These are phyloP conservation scores for Enoplosus armatus DNA, from an alignment of 2,797 vertebrate genomes.

Conservation along the genomic window DNA sequence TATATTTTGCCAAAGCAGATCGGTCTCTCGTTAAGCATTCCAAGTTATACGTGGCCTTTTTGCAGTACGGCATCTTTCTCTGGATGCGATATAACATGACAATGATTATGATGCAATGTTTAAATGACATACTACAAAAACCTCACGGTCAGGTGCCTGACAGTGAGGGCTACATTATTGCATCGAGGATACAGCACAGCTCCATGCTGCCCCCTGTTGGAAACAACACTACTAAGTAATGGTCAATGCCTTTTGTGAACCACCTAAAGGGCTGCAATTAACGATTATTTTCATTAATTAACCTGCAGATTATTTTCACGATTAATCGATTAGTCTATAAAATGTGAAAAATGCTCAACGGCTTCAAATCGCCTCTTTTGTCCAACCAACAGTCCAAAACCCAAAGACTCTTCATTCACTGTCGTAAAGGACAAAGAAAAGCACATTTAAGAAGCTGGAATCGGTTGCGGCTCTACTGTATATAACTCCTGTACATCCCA, in stretches of 20 bases:
- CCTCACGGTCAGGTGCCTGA: neutral
- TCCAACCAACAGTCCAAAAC: too few relatives aligned
- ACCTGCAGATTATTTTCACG: too few relatives aligned
- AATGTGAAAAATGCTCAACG: too few relatives aligned
- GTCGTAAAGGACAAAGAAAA: too few relatives aligned
- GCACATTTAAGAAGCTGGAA: too few relatives aligned
- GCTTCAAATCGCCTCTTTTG: too few relatives aligned
- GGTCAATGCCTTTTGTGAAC: neutral
- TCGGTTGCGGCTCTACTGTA: too few relatives aligned
- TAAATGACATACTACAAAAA: neutral
- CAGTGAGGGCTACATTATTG: neutral
- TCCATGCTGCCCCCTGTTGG: constrained; percentile 58
- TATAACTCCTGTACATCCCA: neutral
- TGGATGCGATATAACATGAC: neutral
- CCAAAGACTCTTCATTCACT: too few relatives aligned
- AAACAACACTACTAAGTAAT: neutral
- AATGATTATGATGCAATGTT: neutral
- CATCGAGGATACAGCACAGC: neutral
- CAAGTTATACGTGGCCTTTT: neutral
- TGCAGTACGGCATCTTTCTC: neutral
- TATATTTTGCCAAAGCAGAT: neutral
- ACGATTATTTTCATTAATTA: too few relatives aligned
- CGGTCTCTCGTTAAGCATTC: neutral
- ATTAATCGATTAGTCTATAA: too few relatives aligned
- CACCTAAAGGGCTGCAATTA: too few relatives aligned